Conservation (phyloP, 1,140 invertebrate species). For the Papilio dardanus region DNA sequence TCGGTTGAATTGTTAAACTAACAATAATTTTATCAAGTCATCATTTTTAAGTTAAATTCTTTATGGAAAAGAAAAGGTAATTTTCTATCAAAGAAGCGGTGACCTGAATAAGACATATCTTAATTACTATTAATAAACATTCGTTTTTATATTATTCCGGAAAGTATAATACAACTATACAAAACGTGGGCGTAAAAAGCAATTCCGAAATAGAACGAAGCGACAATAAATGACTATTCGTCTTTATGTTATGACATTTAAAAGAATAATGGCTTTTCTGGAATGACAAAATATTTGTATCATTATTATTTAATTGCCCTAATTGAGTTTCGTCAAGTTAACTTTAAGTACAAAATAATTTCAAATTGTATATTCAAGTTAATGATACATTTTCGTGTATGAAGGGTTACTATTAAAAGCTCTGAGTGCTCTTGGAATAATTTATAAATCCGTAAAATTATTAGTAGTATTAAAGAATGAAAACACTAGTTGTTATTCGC, state of each 20-base stretch:
- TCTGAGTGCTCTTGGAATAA: constrained; percentile 9
- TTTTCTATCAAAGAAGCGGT: neutral
- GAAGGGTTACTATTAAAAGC: constrained; percentile 12
- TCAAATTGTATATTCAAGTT: neutral
- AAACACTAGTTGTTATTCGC: too few relatives aligned
- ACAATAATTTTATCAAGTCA: constrained; percentile 1
- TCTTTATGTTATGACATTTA: constrained; percentile 6
- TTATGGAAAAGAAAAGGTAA: neutral
- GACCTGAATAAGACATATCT: neutral
- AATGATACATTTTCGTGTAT: constrained; percentile 19
- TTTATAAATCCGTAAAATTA: neutral
- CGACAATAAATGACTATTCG: neutral
- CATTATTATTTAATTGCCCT: neutral
- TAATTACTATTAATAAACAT: neutral
- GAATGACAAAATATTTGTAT: neutral
- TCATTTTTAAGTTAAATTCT: neutral
- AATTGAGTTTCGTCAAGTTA: neutral
- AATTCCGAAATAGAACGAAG: constrained; percentile 4
- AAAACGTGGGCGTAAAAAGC: neutral
- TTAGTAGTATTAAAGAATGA: neutral
- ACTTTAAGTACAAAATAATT: neutral
- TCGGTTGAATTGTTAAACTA: neutral
- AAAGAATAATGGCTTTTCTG: neutral
- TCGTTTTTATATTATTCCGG: neutral
- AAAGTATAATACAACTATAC: neutral